Percentiles rank a stretch among this genome's conserved stretches.
Conservation (phyloP, 2,888 invertebrate genomes). For the Xanthorhoe spadicearia region DNA sequence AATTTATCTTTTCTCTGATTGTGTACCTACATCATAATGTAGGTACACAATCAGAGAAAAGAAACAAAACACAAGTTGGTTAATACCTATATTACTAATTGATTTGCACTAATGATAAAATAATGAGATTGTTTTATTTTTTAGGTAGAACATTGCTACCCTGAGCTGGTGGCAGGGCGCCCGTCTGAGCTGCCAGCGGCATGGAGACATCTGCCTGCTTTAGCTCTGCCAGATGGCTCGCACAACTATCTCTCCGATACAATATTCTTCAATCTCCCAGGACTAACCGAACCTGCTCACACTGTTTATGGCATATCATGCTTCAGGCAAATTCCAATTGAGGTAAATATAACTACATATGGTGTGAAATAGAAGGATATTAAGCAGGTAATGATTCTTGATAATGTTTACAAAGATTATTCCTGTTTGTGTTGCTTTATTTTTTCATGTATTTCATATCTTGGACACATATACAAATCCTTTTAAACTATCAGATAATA, state of each 20-base stretch:
- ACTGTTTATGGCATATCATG: conserved; percentile 98
- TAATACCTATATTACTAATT: too few species aligned
- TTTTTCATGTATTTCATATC: too few species aligned
- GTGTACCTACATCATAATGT: too few species aligned
- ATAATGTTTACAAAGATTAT: too few species aligned
- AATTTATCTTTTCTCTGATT: too few species aligned
- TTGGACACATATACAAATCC: too few species aligned
- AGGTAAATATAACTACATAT: conserved; percentile 80
- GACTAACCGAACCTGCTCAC: conserved; percentile 91
- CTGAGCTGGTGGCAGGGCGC: conserved; percentile 90
- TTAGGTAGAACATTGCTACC: conserved; percentile 96
- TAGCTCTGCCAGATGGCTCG: conserved; percentile 98
- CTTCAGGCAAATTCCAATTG: conserved; percentile 98
- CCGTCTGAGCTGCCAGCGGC: conserved; percentile 94
- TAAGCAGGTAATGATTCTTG: too few species aligned
- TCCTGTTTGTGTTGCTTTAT: too few species aligned
- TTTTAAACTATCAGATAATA: too few species aligned
- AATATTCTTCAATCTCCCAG: conserved; percentile 97
- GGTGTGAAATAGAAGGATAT: too few species aligned
- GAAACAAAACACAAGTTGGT: too few species aligned
- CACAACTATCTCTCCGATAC: conserved; percentile 98
- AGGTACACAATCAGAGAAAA: too few species aligned
- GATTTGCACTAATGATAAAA: background rate
- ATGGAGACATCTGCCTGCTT: conserved; percentile 98
- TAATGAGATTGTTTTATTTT: conserved; percentile 38